Percentiles rank a stretch among this genome's conserved stretches.
phyloP scores from a whole-genome alignment of 2,113 vertebrate species.

The Pomatorhinus ruficollis region DNA sequence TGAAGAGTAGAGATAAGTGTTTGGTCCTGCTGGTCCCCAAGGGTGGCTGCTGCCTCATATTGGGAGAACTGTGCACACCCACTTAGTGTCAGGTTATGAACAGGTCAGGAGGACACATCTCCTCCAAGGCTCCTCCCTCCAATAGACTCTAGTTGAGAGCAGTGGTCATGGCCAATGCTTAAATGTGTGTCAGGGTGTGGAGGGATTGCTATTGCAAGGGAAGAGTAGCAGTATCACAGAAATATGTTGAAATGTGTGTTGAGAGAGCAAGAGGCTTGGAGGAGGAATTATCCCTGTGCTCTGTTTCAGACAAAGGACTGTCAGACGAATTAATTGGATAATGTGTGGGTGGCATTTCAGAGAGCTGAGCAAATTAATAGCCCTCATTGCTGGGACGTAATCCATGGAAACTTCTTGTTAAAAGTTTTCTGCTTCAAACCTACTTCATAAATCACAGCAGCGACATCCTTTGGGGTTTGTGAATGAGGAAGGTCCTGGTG shows the following conservation, averaged over 20 bases:
- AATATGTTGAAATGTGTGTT: background rate
- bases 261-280: background rate
- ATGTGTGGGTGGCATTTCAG: background rate
- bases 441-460: background rate
- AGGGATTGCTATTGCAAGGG: background rate
- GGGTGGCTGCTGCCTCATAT: accelerated
- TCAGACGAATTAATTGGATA: background rate
- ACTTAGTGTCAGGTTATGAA: background rate
- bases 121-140: background rate
- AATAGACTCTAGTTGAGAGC: background rate
- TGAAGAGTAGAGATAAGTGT: background rate
- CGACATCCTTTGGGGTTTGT: background rate
- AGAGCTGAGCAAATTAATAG: background rate
- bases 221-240: background rate
- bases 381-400: background rate
- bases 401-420: background rate
- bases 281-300: background rate
- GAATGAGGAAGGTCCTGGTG: background rate
- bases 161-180: background rate
- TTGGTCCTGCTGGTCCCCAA: background rate
- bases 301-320: background rate
- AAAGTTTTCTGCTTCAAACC: background rate
- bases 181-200: background rate
- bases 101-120: background rate
- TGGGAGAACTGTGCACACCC: accelerated